Percentiles rank a stretch among this genome's conserved stretches.
Evolutionary conservation across 2,888 invertebrate species (phyloP).

Genomic region (Lumbricus terrestris): DNA sequence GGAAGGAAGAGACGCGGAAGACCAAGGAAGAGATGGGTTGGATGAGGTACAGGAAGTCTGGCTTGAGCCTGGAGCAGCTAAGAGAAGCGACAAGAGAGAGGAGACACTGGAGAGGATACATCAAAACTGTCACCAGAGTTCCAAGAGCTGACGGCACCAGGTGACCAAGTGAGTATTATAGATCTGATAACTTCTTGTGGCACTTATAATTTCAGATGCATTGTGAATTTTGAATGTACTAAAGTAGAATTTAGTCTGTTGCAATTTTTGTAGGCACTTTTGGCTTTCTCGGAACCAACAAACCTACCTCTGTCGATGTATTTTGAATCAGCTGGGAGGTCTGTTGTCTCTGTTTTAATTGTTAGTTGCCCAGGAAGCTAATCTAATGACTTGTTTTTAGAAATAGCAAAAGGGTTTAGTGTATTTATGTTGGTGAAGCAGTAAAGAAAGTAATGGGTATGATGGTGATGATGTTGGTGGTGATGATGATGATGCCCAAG

Average conservation of each 20-base stretch:
- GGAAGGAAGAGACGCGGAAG: too few relatives aligned
- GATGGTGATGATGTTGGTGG: not conserved
- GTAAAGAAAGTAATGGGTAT: too few relatives aligned
- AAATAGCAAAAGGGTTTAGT: not conserved
- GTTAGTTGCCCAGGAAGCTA: too few relatives aligned
- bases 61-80: too few relatives aligned
- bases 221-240: not conserved
- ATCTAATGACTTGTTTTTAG: not conserved
- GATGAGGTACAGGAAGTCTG: too few relatives aligned
- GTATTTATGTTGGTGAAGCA: not conserved
- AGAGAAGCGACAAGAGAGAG: too few relatives aligned
- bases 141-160: too few relatives aligned
- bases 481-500: not conserved
- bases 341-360: not conserved
- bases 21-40: too few relatives aligned
- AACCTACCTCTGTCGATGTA: constrained; percentile 70
- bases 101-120: too few relatives aligned
- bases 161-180: too few relatives aligned
- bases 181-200: not conserved
- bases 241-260: not conserved
- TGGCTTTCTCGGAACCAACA: constrained; percentile 76
- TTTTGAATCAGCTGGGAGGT: constrained; percentile 77
- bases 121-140: too few relatives aligned
- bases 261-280: constrained; percentile 63
- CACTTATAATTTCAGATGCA: not conserved